These are phyloP conservation scores for Paedocypris micromegethes DNA, from an alignment of 2,797 vertebrate genomes.

Conservation along the genomic window DNA sequence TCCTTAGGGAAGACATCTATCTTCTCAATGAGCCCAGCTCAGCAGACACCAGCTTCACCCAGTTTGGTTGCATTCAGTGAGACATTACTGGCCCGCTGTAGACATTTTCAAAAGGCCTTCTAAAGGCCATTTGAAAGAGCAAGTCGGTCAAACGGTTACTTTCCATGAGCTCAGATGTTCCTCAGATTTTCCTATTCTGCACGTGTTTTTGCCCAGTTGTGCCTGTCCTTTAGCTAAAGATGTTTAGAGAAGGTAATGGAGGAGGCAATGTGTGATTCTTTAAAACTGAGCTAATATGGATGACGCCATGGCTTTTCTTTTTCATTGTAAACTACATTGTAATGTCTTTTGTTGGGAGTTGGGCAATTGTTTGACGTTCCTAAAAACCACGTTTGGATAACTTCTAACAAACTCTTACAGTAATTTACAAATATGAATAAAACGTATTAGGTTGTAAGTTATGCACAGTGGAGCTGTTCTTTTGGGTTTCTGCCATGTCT, in stretches of 20 bases:
- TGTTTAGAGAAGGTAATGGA: constrained; percentile 44
- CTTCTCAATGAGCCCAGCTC: constrained; percentile 43
- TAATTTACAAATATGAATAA: no score
- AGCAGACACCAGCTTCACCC: constrained; percentile 31
- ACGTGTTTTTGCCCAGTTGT: constrained; percentile 17
- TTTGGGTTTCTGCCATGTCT: no score
- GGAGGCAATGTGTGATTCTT: constrained; percentile 17
- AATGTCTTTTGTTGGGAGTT: no score
- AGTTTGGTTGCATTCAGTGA: constrained; percentile 30
- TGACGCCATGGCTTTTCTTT: no score
- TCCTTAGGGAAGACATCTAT: constrained; percentile 47
- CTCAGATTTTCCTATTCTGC: constrained; percentile 27
- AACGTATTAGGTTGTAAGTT: no score
- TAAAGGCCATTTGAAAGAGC: constrained; percentile 34
- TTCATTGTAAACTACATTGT: no score
- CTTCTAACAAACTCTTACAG: no score
- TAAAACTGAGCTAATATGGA: constrained; percentile 14
- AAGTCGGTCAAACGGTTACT: constrained; percentile 28
- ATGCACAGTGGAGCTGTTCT: no score
- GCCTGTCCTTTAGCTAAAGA: constrained; percentile 34
- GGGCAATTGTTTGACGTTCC: no score
- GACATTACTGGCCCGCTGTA: constrained; percentile 21
- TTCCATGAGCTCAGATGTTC: constrained; percentile 27
- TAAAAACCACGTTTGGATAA: no score
- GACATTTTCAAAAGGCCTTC: constrained; percentile 43